Percentiles rank a stretch among this genome's conserved stretches.
phyloP scores from a whole-genome alignment of 1,140 invertebrate species.

The Orchesella cincta region DNA sequence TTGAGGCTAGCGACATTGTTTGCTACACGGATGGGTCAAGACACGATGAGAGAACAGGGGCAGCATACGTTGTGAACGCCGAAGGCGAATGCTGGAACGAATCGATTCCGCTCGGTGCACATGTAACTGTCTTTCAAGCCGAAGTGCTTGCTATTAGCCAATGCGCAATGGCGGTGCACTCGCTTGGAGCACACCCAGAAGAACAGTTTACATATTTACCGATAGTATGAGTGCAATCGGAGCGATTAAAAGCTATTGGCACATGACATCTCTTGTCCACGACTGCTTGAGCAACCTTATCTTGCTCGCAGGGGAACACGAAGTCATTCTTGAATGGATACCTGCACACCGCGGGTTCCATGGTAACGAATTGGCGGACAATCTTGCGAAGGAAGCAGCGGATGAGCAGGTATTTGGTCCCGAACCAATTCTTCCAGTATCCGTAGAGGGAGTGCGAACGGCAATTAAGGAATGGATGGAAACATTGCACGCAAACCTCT shows the following conservation, averaged over 20 bases:
- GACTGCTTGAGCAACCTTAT: background rate
- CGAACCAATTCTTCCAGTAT: background rate
- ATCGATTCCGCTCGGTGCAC: background rate
- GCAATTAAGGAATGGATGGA: too few relatives aligned
- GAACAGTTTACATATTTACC: background rate
- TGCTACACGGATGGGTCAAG: constrained; percentile 28
- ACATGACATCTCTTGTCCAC: background rate
- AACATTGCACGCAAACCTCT: too few relatives aligned
- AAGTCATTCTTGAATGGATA: background rate
- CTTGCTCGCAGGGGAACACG: background rate
- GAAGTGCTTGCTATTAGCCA: background rate
- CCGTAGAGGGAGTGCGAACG: too few relatives aligned
- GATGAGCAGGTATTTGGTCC: background rate
- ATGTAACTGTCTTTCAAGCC: background rate
- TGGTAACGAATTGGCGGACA: background rate
- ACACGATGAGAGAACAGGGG: background rate
- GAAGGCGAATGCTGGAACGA: background rate
- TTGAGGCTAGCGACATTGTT: background rate
- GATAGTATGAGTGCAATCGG: background rate
- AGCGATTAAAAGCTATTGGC: background rate
- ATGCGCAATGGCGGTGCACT: too few relatives aligned
- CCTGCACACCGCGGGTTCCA: background rate
- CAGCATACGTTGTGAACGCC: background rate
- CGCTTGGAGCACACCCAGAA: too few relatives aligned
- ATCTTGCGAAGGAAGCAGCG: background rate